A percentile compares a stretch with the other conserved stretches of the same genome.
Conservation (phyloP, 2,797 vertebrate genomes). For the Anisognathus igniventris region DNA sequence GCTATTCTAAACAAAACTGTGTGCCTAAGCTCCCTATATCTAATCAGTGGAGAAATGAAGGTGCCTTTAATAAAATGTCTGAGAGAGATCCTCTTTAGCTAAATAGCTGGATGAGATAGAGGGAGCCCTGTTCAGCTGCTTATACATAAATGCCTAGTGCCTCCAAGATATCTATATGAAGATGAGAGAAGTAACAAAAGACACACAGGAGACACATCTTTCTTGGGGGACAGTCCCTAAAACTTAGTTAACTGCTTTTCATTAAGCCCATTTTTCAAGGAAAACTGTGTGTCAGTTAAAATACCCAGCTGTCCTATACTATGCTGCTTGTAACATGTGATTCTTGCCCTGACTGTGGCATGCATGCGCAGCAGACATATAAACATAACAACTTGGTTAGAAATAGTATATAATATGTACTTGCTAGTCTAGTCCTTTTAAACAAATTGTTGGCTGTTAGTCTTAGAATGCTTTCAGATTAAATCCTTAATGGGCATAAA, state of each 20-base stretch:
- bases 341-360: neutral
- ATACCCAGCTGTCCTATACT: neutral
- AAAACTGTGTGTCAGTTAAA: neutral
- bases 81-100: neutral
- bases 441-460: conserved; percentile 5
- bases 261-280: neutral
- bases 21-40: neutral
- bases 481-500: conserved; percentile 13
- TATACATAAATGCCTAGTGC: neutral
- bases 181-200: neutral
- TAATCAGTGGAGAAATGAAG: neutral
- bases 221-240: neutral
- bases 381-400: neutral
- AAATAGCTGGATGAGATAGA: neutral
- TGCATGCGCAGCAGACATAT: neutral
- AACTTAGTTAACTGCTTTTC: neutral
- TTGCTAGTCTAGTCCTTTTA: neutral
- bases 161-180: neutral
- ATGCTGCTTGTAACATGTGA: neutral
- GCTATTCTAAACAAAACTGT: neutral
- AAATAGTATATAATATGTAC: neutral
- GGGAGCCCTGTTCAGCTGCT: neutral
- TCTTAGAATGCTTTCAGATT: neutral
- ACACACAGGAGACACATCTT: neutral
- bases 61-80: neutral